Percentiles rank a stretch among this genome's conserved stretches.
These are phyloP conservation scores for Cataglyphis hispanica DNA, from an alignment of 1,140 invertebrate species.

Conservation along the genomic window DNA sequence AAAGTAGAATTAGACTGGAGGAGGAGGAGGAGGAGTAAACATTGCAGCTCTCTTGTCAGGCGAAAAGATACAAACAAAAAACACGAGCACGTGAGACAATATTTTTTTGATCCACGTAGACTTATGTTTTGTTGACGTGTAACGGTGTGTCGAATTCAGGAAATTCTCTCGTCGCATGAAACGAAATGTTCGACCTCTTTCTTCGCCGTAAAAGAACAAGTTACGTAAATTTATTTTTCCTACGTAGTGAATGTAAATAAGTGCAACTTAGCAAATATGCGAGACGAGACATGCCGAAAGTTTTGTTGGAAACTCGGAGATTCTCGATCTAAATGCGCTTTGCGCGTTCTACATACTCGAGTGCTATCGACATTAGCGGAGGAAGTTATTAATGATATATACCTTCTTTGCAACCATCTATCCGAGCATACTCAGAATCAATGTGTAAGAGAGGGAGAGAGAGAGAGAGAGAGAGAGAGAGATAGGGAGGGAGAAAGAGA, in stretches of 20 bases:
- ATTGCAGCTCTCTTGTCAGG: neutral
- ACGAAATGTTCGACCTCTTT: slow-evolving; percentile 5
- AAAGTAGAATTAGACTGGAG: neutral
- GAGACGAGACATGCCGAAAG: slow-evolving; percentile 13
- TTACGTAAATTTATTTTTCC: slow-evolving; percentile 42
- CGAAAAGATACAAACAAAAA: neutral
- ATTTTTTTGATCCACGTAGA: neutral
- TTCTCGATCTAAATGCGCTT: slow-evolving; percentile 20
- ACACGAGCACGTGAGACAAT: neutral
- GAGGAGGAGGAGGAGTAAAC: neutral
- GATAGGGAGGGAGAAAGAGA: too few species aligned
- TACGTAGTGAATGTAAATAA: slow-evolving; percentile 18
- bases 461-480: neutral
- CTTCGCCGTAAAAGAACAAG: neutral
- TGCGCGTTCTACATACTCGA: slow-evolving; percentile 42
- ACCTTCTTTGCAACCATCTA: slow-evolving; percentile 27
- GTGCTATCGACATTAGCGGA: slow-evolving; percentile 27
- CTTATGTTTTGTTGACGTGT: neutral
- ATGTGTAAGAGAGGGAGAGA: neutral
- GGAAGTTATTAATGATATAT: slow-evolving; percentile 67
- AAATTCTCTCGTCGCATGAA: slow-evolving; percentile 25
- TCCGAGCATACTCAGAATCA: neutral
- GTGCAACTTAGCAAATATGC: slow-evolving; percentile 39
- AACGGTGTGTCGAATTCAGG: neutral
- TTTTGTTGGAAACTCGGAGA: slow-evolving; percentile 32